phyloP scores from a whole-genome alignment of 2,797 vertebrate species.

The Myotis vivesi region DNA sequence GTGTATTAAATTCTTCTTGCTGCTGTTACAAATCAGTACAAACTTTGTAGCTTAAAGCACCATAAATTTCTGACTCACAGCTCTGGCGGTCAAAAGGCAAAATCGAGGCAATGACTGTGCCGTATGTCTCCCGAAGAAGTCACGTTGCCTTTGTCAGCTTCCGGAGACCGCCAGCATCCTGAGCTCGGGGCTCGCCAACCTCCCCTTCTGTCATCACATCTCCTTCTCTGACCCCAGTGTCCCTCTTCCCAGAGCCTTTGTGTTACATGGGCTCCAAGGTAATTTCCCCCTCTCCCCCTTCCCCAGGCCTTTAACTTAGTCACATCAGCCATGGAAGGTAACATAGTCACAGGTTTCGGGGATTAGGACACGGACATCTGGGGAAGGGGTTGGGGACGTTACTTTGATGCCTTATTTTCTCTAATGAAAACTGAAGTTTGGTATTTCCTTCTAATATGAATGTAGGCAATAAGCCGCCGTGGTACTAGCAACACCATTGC shows the following conservation, averaged over 20 bases:
- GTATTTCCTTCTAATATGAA: neutral
- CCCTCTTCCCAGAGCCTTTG: neutral
- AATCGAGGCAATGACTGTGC: neutral
- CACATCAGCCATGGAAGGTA: neutral
- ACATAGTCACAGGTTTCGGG: neutral
- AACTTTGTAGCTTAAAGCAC: neutral
- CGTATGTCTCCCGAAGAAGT: too few species aligned
- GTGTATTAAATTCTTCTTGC: too few species aligned
- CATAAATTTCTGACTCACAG: neutral
- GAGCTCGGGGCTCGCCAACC: neutral
- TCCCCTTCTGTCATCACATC: neutral
- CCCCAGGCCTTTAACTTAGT: neutral
- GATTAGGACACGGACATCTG: neutral
- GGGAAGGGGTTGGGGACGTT: too few species aligned
- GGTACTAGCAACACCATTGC: neutral
- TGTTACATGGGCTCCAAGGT: neutral
- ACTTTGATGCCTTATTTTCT: neutral
- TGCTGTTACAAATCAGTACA: neutral
- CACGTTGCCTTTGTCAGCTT: neutral
- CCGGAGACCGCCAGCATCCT: neutral
- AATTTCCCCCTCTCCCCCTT: neutral
- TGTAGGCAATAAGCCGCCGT: accelerated
- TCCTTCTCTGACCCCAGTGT: neutral
- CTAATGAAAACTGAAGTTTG: neutral
- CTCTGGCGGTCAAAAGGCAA: neutral